These are phyloP conservation scores for Scolopax rusticola DNA, from an alignment of 2,797 vertebrate species.

Conservation along the genomic window DNA sequence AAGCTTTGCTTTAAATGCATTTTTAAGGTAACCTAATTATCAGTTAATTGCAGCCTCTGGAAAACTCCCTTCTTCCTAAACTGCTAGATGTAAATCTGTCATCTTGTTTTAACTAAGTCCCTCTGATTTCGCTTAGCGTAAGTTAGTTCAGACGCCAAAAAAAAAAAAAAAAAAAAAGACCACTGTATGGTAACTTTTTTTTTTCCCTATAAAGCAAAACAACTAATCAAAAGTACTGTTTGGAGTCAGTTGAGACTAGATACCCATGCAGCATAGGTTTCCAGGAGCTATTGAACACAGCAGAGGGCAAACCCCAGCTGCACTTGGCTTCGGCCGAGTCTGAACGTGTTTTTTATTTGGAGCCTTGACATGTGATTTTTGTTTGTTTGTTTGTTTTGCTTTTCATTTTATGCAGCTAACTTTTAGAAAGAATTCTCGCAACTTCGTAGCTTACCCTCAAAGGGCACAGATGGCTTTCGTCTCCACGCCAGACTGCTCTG, in stretches of 20 bases:
- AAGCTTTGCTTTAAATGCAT: neutral
- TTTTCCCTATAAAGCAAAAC: neutral
- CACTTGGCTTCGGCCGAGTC: neutral
- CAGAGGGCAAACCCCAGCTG: neutral
- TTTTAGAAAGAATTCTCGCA: constrained; percentile 14
- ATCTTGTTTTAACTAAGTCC: neutral
- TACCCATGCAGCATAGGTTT: neutral
- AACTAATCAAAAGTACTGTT: neutral
- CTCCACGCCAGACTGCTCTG: neutral
- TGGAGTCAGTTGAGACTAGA: neutral
- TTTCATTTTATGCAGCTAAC: constrained; percentile 33
- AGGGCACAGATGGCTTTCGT: constrained; percentile 26
- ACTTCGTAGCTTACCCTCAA: neutral
- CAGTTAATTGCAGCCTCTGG: neutral
- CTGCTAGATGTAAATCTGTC: neutral
- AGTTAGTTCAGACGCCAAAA: neutral
- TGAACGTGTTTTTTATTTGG: constrained; percentile 36
- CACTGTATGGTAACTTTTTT: neutral
- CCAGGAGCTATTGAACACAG: neutral
- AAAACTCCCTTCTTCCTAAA: neutral
- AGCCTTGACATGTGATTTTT: neutral
- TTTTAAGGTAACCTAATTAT: constrained; percentile 4
- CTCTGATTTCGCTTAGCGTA: neutral
- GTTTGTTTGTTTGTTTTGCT: constrained; percentile 27
- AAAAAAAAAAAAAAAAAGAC: too few species aligned